These are phyloP conservation scores for Bibio marci DNA, from an alignment of 2,888 invertebrate species.

Conservation along the genomic window DNA sequence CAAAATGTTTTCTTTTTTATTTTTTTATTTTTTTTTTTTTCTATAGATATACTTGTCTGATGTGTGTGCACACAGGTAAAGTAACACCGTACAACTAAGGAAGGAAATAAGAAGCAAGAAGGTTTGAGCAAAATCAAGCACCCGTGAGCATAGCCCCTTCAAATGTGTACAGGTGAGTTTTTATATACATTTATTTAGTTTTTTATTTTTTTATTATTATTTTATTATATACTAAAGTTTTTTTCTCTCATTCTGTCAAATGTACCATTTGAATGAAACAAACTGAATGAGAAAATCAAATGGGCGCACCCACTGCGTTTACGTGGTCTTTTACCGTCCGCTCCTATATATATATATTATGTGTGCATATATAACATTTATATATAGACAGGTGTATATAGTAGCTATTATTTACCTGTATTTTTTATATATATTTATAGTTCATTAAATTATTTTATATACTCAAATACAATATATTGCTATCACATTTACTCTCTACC, in stretches of 20 bases:
- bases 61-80: slow-evolving; percentile 15
- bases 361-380: no score
- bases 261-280: not conserved
- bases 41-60: no score
- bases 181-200: not conserved
- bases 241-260: slow-evolving; percentile 3
- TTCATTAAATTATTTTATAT: no score
- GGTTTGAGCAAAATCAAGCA: slow-evolving; percentile 12
- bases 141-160: slow-evolving; percentile 11
- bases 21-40: no score
- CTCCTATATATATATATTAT: not conserved
- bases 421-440: not conserved
- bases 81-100: slow-evolving; percentile 14
- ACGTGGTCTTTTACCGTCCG: slow-evolving; percentile 5
- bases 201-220: no score
- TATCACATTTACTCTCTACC: no score
- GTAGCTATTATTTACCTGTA: not conserved
- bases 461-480: no score
- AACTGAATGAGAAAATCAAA: not conserved
- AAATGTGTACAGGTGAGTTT: slow-evolving; percentile 5
- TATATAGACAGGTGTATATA: slow-evolving; percentile 1
- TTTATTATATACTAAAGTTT: not conserved
- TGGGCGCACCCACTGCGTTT: slow-evolving; percentile 10
- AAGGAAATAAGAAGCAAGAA: slow-evolving; percentile 15
- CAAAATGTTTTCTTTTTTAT: no score